phyloP scores from a whole-genome alignment of 2,888 invertebrate genomes.

The Eurois occulta region DNA sequence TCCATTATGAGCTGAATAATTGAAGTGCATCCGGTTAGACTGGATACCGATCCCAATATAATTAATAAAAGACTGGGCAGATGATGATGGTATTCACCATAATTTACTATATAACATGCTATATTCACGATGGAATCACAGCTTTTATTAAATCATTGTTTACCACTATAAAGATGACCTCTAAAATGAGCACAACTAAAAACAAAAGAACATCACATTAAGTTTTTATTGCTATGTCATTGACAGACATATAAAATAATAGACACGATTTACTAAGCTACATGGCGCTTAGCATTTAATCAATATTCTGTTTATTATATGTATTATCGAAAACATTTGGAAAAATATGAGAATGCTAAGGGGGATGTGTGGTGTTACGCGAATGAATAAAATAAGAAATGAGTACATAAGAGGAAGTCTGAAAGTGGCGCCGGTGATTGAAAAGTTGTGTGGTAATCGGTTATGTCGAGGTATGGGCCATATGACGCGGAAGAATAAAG shows the following conservation, averaged over 20 bases:
- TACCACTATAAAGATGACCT: slow-evolving; percentile 25
- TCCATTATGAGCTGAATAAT: background rate
- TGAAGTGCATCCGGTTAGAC: background rate
- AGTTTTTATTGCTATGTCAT: slow-evolving; percentile 46
- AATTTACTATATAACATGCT: background rate
- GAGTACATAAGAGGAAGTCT: no score
- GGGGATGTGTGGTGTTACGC: no score
- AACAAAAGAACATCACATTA: slow-evolving; percentile 34
- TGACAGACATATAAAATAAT: slow-evolving; percentile 29
- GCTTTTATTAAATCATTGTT: background rate
- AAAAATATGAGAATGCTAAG: no score
- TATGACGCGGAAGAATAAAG: no score
- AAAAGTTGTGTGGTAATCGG: no score
- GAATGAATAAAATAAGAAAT: no score
- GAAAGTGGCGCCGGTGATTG: no score
- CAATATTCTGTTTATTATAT: background rate
- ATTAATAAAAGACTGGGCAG: background rate
- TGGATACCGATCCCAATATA: background rate
- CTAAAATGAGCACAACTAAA: slow-evolving; percentile 25
- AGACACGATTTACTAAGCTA: background rate
- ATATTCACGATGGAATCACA: background rate
- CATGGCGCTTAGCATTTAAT: slow-evolving; percentile 12
- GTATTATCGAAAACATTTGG: background rate
- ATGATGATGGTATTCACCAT: background rate
- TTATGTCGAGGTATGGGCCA: no score